Evolutionary conservation across 2,113 vertebrate species (phyloP).

Genomic region (Cheirogaleus medius): DNA sequence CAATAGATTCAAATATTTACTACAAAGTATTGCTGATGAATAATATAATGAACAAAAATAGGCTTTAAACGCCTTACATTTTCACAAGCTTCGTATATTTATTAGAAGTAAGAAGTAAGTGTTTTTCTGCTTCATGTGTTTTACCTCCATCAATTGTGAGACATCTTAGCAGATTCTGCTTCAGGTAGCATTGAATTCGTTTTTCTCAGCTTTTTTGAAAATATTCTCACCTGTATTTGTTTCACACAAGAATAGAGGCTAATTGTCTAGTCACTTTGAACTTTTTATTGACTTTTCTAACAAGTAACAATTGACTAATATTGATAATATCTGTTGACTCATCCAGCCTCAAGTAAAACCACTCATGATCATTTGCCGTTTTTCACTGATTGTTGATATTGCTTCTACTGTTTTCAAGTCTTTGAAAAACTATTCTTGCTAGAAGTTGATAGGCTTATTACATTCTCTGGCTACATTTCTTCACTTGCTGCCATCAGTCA

Average conservation of each 20-base stretch:
- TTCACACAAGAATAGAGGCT: neutral
- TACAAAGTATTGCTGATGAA: neutral
- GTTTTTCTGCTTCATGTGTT: neutral
- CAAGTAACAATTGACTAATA: neutral
- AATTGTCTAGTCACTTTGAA: neutral
- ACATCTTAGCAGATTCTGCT: constrained; percentile 10
- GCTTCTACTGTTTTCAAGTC: neutral
- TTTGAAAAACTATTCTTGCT: neutral
- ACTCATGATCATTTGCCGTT: neutral
- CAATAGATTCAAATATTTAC: neutral
- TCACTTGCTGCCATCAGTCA: neutral
- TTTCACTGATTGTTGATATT: neutral
- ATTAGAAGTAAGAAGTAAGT: neutral
- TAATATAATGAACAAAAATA: neutral
- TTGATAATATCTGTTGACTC: neutral
- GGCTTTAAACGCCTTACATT: neutral
- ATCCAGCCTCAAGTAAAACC: neutral
- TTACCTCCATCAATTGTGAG: neutral
- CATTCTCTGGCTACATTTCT: neutral
- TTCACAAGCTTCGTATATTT: neutral
- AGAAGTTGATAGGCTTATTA: constrained; percentile 15
- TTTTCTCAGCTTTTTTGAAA: neutral
- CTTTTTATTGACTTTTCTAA: neutral
- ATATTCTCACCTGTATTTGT: neutral
- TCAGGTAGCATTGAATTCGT: neutral